Evolutionary conservation across 2,888 invertebrate species (phyloP), one percentile per base, ranked within the genome.

Genomic region (Mystacides longicornis): DNA sequence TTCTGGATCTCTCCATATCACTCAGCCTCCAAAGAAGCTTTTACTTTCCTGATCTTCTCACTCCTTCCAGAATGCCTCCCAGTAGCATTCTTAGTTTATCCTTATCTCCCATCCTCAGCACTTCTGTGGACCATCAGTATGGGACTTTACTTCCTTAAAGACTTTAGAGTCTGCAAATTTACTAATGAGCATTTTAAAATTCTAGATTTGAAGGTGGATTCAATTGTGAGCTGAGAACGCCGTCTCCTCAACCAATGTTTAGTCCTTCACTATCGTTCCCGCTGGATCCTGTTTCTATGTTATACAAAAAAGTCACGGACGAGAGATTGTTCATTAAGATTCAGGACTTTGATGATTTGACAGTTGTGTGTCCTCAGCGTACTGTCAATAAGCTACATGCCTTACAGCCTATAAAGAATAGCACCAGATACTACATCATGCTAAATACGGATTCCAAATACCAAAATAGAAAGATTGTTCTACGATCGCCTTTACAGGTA

Each of bases 401-500:
- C 14, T 66, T 87, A 16, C 81, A 82, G 51, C 83, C 86, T 1
- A 75, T 77, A 49, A 76, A 78, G 69, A 77, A 80, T 64, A 68
- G 68, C 1, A 79, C 82, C 16, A 79, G 85, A 43, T 88, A 89
- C 69, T 82, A 87, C 67, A 72, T 89, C 51, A 79, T 86, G 1
- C 81, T 86, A 22, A 83, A 84, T 62, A 80, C 87, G 4, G 76
- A 77, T 23, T 81, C 81, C 3, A 80, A 82, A 45, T 73, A 72
- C 58, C 74, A 80, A 61, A 73, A 75, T 53, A 80, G 78, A 64
- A 77, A 73, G 58, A 81, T 90, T 45, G 79, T 81, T 1, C 79
- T 89, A 23, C 73, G 86, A 58, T 89, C 90, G 1, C 90, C 90
- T 0, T 68, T 90, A 42, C 85, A 87, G 81, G 89, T 87, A 69